These are phyloP conservation scores for Megathymus violae DNA, from an alignment of 1,140 invertebrate species.

Conservation along the genomic window DNA sequence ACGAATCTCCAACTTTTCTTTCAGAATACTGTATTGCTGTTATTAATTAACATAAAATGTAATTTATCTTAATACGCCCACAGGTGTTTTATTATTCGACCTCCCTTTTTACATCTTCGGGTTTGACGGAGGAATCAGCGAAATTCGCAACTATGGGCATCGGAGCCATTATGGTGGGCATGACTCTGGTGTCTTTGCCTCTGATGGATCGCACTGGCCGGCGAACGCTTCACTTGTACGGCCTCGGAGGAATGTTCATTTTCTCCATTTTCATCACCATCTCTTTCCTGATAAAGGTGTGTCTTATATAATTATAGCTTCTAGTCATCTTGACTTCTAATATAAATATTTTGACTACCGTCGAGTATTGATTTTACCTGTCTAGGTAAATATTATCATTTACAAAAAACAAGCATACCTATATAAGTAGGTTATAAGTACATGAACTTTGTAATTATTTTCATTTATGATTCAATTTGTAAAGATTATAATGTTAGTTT, in stretches of 20 bases:
- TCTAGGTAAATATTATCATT: no score
- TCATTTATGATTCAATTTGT: no score
- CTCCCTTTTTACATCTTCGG: constrained; percentile 94
- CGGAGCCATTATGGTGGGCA: constrained; percentile 97
- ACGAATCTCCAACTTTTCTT: no score
- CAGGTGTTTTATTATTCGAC: constrained; percentile 99
- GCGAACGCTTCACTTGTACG: constrained; percentile 96
- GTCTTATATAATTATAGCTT: constrained; percentile 55
- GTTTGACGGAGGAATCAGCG: constrained; percentile 92
- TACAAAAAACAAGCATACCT: no score
- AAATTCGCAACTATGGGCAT: constrained; percentile 98
- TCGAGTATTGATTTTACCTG: no score
- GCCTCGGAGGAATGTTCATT: constrained; percentile 98
- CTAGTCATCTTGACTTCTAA: neutral
- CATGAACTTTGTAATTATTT: no score
- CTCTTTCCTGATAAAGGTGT: constrained; percentile 95
- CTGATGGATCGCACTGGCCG: constrained; percentile 98
- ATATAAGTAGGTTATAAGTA: no score
- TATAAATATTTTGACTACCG: no score
- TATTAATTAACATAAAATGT: no score
- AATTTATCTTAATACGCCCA: neutral
- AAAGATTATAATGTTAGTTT: no score
- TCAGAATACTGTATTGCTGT: no score
- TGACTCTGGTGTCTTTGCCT: constrained; percentile 98
- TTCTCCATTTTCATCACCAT: constrained; percentile 99